phyloP scores from a whole-genome alignment of 2,797 vertebrate genomes.

The Halcyon badia region DNA sequence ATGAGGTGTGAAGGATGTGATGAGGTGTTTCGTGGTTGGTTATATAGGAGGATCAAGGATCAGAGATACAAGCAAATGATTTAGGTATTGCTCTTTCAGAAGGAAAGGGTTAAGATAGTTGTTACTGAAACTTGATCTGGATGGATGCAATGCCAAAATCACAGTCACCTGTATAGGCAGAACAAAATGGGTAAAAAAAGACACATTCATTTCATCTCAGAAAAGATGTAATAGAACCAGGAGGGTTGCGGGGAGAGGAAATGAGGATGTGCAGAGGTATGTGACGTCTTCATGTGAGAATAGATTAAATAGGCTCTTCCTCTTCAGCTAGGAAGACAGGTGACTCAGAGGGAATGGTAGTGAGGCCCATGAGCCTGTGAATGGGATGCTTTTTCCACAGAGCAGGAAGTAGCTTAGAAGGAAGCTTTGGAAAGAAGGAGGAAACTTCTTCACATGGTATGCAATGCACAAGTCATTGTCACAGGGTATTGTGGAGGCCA shows the following conservation, averaged over 20 bases:
- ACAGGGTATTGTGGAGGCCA: background rate
- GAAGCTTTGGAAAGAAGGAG: background rate
- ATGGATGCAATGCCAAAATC: background rate
- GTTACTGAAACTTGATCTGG: background rate
- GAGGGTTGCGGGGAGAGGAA: background rate
- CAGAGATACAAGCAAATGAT: background rate
- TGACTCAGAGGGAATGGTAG: background rate
- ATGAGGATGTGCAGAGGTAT: background rate
- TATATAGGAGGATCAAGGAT: background rate
- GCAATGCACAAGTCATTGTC: background rate
- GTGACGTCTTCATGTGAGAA: background rate
- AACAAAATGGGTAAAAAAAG: background rate
- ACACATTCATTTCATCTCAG: background rate
- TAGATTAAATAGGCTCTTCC: background rate
- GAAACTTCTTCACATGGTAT: background rate
- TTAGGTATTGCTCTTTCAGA: background rate
- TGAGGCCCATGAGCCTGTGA: background rate
- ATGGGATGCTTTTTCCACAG: background rate
- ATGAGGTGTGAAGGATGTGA: background rate
- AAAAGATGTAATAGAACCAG: background rate
- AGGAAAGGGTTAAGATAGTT: conserved; percentile 18
- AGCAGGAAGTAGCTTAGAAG: background rate
- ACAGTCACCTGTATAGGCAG: background rate
- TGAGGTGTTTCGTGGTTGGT: background rate
- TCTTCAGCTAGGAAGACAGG: background rate